Evolutionary conservation across 2,113 vertebrate genomes (phyloP), one percentile per base, ranked within the genome.

Genomic region (Tupaia chinensis): DNA sequence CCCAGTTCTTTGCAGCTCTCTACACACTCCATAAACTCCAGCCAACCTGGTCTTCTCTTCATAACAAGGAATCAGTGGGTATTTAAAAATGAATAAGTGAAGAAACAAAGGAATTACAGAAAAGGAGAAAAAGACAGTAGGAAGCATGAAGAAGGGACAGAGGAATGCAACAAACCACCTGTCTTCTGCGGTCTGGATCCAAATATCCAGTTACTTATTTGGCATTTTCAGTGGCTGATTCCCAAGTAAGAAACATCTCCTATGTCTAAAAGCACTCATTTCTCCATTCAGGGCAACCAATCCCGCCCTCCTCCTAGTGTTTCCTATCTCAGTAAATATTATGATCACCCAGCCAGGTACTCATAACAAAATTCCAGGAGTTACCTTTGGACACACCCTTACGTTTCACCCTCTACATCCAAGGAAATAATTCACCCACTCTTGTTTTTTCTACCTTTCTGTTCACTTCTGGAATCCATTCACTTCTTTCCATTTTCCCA

Each of bases 301-400:
- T 2, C 3, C 20, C 10, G n/a, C 29, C 23, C 3, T 44, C 12
- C 12, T 1, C 0, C 20, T 15, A 77, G 25, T 29, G 27, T 15
- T 63, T 82, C 60, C 56, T 68, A 14, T 56, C 34, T 56, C 34
- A 73, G 34, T 34, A 86, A 82, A 68, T 11, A 61, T 10, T 60
- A 22, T 10, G 66, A 61, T 10, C 19, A 65, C 23, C 27, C 69
- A 87, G 29, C 2, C 14, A 63, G 32, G 14, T 17, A 23, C 22
- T 77, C 68, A 60, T 29, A 44, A 29, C 2, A 69, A 63, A 93
- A 83, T 44, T 65, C 27, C 34, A 1, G 4, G 10, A 84, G 12
- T 10, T 13, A 29, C 69, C 61, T n/a, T 69, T 44, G 14, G 14
- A 76, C 3, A 32, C 56, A 83, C 44, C 3, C 53, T 93, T 74